Evolutionary conservation across 2,113 vertebrate species (phyloP).

Genomic region (Corythaeola cristata): DNA sequence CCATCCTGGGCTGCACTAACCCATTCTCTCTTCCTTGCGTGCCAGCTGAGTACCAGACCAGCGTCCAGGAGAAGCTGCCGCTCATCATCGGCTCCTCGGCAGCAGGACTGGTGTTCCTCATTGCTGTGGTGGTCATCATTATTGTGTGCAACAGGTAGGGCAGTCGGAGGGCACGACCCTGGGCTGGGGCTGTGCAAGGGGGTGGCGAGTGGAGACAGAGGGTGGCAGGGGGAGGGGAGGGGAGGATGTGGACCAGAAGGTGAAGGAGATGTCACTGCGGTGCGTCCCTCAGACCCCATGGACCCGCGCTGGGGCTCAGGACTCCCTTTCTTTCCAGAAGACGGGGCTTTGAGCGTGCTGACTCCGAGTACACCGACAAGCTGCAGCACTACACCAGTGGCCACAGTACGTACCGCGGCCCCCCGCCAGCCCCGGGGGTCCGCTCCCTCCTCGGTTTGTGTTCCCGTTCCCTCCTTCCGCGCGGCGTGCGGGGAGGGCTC

Average conservation of each 20-base stretch:
- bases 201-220: accelerated
- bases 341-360: constrained; percentile 87
- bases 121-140: constrained; percentile 86
- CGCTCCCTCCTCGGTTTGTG: neutral
- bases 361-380: constrained; percentile 95
- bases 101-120: constrained; percentile 90
- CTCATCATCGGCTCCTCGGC: constrained; percentile 93
- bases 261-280: neutral
- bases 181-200: neutral
- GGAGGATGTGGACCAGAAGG: neutral
- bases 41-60: constrained; percentile 91
- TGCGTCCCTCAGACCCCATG: accelerated
- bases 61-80: constrained; percentile 92
- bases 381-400: constrained; percentile 97
- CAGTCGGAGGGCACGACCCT: accelerated
- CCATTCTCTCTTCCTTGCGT: neutral
- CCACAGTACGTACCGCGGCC: constrained; percentile 86
- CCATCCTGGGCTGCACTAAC: neutral
- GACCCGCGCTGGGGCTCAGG: constrained; percentile 32
- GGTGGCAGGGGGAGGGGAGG: neutral
- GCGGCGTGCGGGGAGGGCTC: neutral
- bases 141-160: constrained; percentile 91
- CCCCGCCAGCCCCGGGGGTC: neutral
- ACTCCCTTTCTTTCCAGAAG: constrained; percentile 88
- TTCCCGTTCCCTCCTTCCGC: constrained; percentile 1